Percentiles rank a stretch among this genome's conserved stretches.
These are phyloP conservation scores for Sminthurinus aureus DNA, from an alignment of 2,888 invertebrate genomes.

Conservation along the genomic window DNA sequence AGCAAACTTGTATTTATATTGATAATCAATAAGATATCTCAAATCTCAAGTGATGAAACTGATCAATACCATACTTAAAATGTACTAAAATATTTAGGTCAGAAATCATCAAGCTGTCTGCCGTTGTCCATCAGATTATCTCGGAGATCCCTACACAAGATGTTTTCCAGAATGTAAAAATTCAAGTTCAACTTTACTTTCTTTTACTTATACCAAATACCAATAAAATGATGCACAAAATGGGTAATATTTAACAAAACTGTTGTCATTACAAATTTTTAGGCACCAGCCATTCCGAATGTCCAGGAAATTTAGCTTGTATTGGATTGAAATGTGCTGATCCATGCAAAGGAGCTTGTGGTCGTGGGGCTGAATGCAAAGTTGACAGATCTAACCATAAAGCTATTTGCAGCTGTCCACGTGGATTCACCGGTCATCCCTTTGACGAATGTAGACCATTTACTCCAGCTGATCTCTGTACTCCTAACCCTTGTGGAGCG, in stretches of 20 bases:
- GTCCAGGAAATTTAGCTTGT: slow-evolving; percentile 75
- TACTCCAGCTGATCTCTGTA: slow-evolving; percentile 72
- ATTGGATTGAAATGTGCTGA: slow-evolving; percentile 82
- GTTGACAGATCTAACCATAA: slow-evolving; percentile 73
- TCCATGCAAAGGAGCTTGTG: slow-evolving; percentile 81
- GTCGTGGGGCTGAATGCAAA: slow-evolving; percentile 76
- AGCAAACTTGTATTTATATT: too few relatives aligned
- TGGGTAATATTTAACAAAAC: too few relatives aligned
- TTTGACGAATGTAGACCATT: slow-evolving; percentile 83
- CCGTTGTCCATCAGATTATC: slow-evolving; percentile 69
- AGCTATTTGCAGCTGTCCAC: slow-evolving; percentile 71
- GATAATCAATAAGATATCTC: too few relatives aligned
- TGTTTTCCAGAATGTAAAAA: slow-evolving; percentile 78
- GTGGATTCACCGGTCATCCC: slow-evolving; percentile 75
- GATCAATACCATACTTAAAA: too few relatives aligned
- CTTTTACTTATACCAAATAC: neutral
- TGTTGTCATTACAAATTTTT: neutral
- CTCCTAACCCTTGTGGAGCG: slow-evolving; percentile 85
- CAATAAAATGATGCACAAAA: too few relatives aligned
- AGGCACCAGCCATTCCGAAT: slow-evolving; percentile 75
- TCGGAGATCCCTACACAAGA: slow-evolving; percentile 74
- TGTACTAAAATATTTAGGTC: slow-evolving; percentile 40
- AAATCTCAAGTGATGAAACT: too few relatives aligned
- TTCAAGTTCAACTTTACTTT: neutral
- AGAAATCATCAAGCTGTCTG: slow-evolving; percentile 57